Base-by-base conservation (phyloP, 2,797 vertebrate genomes). In the Fistularia commersonii region DNA sequence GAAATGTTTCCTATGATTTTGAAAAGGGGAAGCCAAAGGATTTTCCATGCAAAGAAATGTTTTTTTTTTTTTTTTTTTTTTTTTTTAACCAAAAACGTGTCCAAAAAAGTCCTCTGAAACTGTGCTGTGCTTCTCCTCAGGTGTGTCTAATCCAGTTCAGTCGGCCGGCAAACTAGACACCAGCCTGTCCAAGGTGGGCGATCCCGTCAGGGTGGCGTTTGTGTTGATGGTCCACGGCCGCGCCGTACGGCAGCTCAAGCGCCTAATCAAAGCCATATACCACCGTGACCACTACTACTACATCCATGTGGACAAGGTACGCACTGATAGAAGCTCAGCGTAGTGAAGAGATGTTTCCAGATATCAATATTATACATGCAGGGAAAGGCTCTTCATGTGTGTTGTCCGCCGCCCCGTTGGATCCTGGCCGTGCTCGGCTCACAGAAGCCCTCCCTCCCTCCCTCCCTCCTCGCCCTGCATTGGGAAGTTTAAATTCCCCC, bases 271-370 rank as follows among this genome's bases (percentile, higher is more conserved):
- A 88, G 95, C 95, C 0, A 94, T 99, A 55, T 99, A 98, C 76
- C 96, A 99, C 47, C 81, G 83, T 43, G 91, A 93, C 72, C 96
- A 99, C 80, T 99, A 92, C 85, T 99, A 97, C 81, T 99, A 99
- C 79, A 97, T 99, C 78, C 97, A 99, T 0, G 96, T 99, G 1
- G 97, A 99, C 83, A 92, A 98, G 94, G 97, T 96, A 52, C 40
- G 43, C 2, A 3, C 9, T 13, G 3, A 10, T 10, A 41, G 14
- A 15, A 48, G 9, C 40, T 40, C 5, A 40, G 14, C 6, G 1
- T n/a, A 11, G 11, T 41, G 39, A 41, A 2, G 39, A 41, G 11
- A 41, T 11, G 38, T 11, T 41, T 11, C 23, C 23, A 23, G 4
- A 38, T 51, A 10, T 11, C 37, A 10, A 38, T 3, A 9, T 11